These are phyloP conservation scores for Tricholauxania praeusta DNA, from an alignment of 2,888 invertebrate genomes.

Conservation along the genomic window DNA sequence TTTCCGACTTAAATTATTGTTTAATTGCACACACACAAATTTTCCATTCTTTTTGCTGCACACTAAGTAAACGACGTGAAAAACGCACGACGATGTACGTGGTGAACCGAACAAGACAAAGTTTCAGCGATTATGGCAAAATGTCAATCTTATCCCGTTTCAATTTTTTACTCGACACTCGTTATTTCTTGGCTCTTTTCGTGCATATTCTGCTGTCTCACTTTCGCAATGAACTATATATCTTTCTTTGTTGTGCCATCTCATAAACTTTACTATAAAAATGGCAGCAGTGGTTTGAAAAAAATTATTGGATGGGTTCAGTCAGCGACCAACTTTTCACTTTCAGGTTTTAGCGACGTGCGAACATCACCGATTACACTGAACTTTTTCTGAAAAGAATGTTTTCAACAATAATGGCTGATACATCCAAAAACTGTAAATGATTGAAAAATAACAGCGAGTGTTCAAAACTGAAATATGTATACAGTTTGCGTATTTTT, in stretches of 20 bases:
- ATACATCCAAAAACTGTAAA: no score
- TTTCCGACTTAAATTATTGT: no score
- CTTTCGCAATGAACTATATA: neutral
- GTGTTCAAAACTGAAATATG: no score
- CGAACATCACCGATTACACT: no score
- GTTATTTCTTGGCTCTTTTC: neutral
- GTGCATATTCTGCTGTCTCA: constrained; percentile 3
- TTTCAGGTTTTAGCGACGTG: no score
- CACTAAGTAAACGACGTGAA: constrained; percentile 19
- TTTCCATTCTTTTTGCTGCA: constrained; percentile 21
- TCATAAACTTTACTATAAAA: constrained; percentile 22
- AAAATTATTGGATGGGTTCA: no score
- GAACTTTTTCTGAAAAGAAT: no score
- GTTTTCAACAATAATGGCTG: no score
- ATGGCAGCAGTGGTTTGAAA: no score
- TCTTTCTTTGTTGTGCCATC: constrained; percentile 1
- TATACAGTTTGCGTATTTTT: no score
- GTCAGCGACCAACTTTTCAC: no score
- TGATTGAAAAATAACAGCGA: no score
- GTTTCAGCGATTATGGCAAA: constrained; percentile 30
- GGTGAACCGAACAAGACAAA: constrained; percentile 30
- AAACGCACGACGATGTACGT: constrained; percentile 23
- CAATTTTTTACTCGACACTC: constrained; percentile 5
- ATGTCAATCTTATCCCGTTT: constrained; percentile 1
- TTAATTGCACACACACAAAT: neutral